Evolutionary conservation across 2,888 invertebrate species (phyloP), one percentile per base, ranked within the genome.

Genomic region (Anorthoa munda): DNA sequence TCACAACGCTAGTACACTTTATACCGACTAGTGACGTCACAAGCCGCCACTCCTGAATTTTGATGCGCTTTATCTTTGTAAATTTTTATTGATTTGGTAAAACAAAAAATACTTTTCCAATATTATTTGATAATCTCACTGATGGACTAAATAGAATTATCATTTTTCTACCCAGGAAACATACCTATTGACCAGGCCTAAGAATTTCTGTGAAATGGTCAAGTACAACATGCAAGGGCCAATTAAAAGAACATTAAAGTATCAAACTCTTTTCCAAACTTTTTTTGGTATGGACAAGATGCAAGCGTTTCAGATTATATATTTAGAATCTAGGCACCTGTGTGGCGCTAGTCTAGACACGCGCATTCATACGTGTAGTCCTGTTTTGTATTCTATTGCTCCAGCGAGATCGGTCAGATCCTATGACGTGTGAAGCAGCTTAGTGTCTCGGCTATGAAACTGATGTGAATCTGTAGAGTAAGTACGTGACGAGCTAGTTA

Each of bases 301-400:
- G 4, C 51, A 51, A 51, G 51, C 4, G n/a, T n/a, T n/a, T n/a
- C 39, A 53, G 9, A 7, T 39, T 39, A 39, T 39, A 4, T 51
- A 15, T 2, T 11, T 46, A 21, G 7, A 21, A 31, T 21, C 46
- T 53, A 66, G 31, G 13, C 7, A 53, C 23, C n/a, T 26, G 39
- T 2, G 2, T 26, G 11, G 5, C 12, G n/a, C 11, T 53, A 13
- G 5, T n/a, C n/a, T 46, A 23, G 21, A 74, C 17, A 17, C n/a
- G 13, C 18, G 12, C 48, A 17, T 45, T 26, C 26, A 59, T 4
- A 31, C 2, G 17, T 23, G 15, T 58, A 13, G n/a, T 26, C 18
- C 46, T 72, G 26, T 39, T 60, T 72, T 72, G 59, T 75, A 72
- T 75, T 60, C 72, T 21, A 72, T 53, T 60, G 55, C 26, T 50